Conservation (phyloP, 2,888 invertebrate species). For the Agelastica alni region DNA sequence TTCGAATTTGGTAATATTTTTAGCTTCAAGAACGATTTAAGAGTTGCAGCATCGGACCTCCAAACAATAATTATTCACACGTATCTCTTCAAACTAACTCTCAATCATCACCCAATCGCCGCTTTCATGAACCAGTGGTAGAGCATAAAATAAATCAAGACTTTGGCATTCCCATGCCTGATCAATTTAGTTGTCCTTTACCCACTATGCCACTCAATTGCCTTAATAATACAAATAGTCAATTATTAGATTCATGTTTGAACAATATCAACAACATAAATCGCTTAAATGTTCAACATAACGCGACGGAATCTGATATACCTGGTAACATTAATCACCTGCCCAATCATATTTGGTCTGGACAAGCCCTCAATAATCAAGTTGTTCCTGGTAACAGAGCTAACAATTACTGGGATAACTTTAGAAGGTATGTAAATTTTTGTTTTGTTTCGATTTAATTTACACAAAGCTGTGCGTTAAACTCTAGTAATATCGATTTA, state of each 20-base stretch:
- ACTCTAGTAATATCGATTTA: no score
- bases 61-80: slow-evolving; percentile 25
- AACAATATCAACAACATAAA: slow-evolving; percentile 45
- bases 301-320: slow-evolving; percentile 41
- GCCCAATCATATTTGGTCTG: slow-evolving; percentile 53
- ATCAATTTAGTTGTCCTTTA: slow-evolving; percentile 48
- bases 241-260: slow-evolving; percentile 48
- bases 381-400: slow-evolving; percentile 88
- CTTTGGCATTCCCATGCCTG: slow-evolving; percentile 52
- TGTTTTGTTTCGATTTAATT: no score
- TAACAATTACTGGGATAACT: slow-evolving; percentile 94
- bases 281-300: slow-evolving; percentile 46
- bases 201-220: slow-evolving; percentile 47
- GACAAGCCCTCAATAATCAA: slow-evolving; percentile 79
- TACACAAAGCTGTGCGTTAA: no score
- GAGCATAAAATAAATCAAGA: slow-evolving; percentile 41
- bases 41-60: slow-evolving; percentile 18
- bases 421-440: slow-evolving; percentile 80
- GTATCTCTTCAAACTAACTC: slow-evolving; percentile 20
- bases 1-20: no score
- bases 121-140: slow-evolving; percentile 16
- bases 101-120: slow-evolving; percentile 25
- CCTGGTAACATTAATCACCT: slow-evolving; percentile 47
- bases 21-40: slow-evolving; percentile 43
- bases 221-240: slow-evolving; percentile 43